Conservation (phyloP, 64 coral and sea anemone species). For the Montipora cactus region DNA sequence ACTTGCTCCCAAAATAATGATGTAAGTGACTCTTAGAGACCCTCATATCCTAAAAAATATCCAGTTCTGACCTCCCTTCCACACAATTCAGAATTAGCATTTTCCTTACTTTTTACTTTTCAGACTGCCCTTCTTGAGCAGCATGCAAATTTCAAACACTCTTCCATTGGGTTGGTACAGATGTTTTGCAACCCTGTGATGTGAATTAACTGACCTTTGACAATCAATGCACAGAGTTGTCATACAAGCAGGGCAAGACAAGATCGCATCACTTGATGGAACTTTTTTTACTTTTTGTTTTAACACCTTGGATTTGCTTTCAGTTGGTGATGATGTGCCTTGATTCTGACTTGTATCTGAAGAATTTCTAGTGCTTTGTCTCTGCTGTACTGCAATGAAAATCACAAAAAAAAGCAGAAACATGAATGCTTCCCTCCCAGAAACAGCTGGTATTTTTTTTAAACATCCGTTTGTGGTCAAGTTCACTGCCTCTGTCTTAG, state of each 20-base stretch:
- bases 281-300: conserved; percentile 65
- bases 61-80: too few species aligned
- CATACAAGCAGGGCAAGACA: conserved; percentile 95
- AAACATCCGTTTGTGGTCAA: too few species aligned
- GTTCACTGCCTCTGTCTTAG: too few species aligned
- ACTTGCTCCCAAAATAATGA: too few species aligned
- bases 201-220: conserved; percentile 74
- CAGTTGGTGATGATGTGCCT: neutral
- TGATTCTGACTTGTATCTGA: neutral
- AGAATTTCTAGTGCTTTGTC: neutral
- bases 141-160: neutral
- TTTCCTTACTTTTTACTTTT: too few species aligned
- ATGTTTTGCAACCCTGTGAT: neutral
- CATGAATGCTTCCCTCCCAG: too few species aligned
- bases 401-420: neutral
- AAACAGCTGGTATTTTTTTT: too few species aligned
- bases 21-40: too few species aligned
- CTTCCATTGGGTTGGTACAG: neutral
- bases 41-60: too few species aligned
- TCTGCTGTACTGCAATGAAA: neutral
- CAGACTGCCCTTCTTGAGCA: neutral
- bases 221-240: conserved; percentile 93
- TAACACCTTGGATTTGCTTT: conserved; percentile 47
- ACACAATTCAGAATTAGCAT: too few species aligned
- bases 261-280: conserved; percentile 92